Conservation (phyloP, 2,113 vertebrate species). For the Crypturellus undulatus region DNA sequence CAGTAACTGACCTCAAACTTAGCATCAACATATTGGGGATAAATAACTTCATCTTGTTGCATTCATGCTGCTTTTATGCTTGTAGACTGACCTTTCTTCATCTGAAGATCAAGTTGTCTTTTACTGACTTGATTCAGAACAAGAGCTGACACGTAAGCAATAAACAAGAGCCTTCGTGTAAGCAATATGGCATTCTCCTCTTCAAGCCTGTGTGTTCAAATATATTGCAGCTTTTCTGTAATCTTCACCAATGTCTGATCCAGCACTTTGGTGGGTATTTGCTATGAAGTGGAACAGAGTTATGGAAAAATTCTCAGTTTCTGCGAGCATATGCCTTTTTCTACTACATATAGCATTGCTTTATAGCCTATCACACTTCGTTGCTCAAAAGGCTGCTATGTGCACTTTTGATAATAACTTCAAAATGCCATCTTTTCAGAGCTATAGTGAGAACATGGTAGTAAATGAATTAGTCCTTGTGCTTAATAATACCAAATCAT, state of each 20-base stretch:
- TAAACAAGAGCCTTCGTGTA: background rate
- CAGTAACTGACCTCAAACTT: background rate
- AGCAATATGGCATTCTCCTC: background rate
- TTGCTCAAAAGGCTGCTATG: background rate
- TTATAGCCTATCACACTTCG: background rate
- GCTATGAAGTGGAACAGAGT: background rate
- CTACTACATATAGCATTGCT: background rate
- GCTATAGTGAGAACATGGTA: background rate
- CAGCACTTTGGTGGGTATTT: background rate
- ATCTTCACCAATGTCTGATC: background rate
- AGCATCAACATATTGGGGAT: background rate
- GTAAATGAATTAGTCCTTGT: background rate
- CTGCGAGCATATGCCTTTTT: background rate
- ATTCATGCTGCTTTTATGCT: background rate
- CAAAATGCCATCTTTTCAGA: background rate
- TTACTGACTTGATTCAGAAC: background rate
- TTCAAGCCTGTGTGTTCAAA: background rate
- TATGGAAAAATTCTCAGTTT: background rate
- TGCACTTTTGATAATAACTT: background rate
- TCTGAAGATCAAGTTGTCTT: accelerated
- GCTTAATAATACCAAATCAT: background rate
- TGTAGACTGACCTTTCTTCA: background rate
- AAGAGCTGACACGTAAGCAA: background rate
- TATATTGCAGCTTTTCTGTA: background rate
- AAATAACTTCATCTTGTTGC: background rate